Base-by-base conservation (phyloP, 2,888 invertebrate species). In the Drosophila histrio region DNA sequence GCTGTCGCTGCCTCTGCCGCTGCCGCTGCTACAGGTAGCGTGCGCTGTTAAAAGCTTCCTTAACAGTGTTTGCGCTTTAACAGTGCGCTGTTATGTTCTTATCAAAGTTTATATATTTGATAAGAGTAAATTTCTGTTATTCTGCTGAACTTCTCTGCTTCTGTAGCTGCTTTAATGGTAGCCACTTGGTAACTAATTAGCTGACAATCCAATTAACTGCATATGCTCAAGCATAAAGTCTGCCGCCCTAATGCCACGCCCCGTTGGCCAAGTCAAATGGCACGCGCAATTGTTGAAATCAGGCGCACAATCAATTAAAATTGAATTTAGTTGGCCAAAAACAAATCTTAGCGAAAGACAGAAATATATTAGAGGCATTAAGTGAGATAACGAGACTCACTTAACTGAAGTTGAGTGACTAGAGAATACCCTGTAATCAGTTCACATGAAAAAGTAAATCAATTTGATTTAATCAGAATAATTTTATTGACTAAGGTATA, bases 241-340 rank as follows among this genome's bases (percentile, higher is more conserved):
- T 1, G 9, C 13, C 22, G 17, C 15, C 60, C 26, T 11, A 21
- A 2, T 59, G 65, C 72, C 83, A 87, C 71, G 84, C 78, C 83
- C 69, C 54, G 80, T 82, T 87, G 78, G 50, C 66, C 66, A 70
- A 34, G 46, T 9, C 52, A 83, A 84, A 84, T 87, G 78, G 63
- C 59, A 72, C 84, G 66, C 65, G 62, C 52, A 79, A 75, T 72
- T 34, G 84, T 68, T 82, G 80, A 84, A 86, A 77, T 70, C 71
- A 43, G 43, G 7, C 77, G 72, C 74, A 65, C 80, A 82, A 82
- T 84, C 79, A 84, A 87, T 87, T 86, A 79, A 84, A 86, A 77
- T 68, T 56, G 30, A 44, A 65, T 62, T 53, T 46, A 15, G 39
- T 50, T 49, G 26, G 50, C 19, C 53, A 49, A 17, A 47, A 61